A percentile compares a stretch with the other conserved stretches of the same genome.
Evolutionary conservation across 1,140 invertebrate genomes (phyloP).

Genomic region (Pogonomyrmex californicus): DNA sequence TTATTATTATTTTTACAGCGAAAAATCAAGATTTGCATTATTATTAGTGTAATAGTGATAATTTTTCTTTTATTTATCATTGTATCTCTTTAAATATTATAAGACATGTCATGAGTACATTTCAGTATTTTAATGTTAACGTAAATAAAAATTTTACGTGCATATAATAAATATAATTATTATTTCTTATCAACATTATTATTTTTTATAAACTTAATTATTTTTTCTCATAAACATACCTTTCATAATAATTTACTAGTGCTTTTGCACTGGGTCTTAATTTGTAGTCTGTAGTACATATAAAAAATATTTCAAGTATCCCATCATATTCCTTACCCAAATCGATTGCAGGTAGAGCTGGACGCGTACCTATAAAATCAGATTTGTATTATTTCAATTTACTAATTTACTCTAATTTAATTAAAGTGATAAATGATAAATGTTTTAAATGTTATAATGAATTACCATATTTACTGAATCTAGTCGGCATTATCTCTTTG

Average conservation of each 20-base stretch:
- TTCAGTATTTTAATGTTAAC: not conserved
- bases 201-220: constrained; percentile 6
- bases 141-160: constrained; percentile 71
- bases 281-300: constrained; percentile 90
- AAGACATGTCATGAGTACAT: constrained; percentile 35
- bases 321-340: constrained; percentile 88
- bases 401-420: not conserved
- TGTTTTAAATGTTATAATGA: constrained; percentile 31
- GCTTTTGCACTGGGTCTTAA: constrained; percentile 89
- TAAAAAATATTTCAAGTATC: constrained; percentile 91
- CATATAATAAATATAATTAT: constrained; percentile 59
- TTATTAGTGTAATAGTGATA: constrained; percentile 78
- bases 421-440: constrained; percentile 28
- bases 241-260: constrained; percentile 82
- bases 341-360: constrained; percentile 90
- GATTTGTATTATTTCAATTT: constrained; percentile 56
- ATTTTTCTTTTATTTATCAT: constrained; percentile 79
- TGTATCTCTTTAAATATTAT: constrained; percentile 37
- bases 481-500: constrained; percentile 32
- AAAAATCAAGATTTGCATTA: constrained; percentile 81
- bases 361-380: constrained; percentile 88
- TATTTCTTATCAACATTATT: constrained; percentile 17
- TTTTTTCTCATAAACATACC: constrained; percentile 65
- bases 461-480: constrained; percentile 71
- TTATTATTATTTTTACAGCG: constrained; percentile 82